A percentile compares a stretch with the other conserved stretches of the same genome.
phyloP scores from a whole-genome alignment of 2,797 vertebrate species.

The Arctocebus calabarensis region DNA sequence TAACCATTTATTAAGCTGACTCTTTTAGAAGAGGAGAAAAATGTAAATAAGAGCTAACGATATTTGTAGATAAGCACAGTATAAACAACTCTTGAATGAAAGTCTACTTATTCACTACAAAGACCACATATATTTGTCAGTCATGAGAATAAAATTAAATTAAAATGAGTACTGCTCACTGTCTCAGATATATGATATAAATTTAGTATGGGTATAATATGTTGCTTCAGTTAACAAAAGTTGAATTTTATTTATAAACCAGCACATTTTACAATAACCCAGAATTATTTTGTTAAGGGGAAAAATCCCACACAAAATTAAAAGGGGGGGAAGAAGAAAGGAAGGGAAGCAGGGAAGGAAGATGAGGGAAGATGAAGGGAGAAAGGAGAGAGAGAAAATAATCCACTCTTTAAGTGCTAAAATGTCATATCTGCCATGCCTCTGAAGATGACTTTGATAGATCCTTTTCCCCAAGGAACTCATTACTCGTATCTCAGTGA shows the following conservation, averaged over 20 bases:
- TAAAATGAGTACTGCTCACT: constrained; percentile 38
- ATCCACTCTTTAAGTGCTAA: constrained; percentile 70
- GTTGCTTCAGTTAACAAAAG: constrained; percentile 43
- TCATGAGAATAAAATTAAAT: constrained; percentile 17
- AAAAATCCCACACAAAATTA: background rate
- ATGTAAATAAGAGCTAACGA: background rate
- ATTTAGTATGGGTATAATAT: background rate
- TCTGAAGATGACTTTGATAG: constrained; percentile 84
- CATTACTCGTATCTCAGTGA: constrained; percentile 83
- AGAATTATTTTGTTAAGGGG: constrained; percentile 66
- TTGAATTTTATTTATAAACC: constrained; percentile 59
- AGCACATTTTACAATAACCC: constrained; percentile 52
- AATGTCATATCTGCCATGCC: constrained; percentile 73
- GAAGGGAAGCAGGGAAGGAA: background rate
- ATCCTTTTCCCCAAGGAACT: constrained; percentile 82
- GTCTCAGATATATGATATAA: background rate
- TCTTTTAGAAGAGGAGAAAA: background rate
- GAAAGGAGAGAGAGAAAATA: background rate
- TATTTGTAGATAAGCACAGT: constrained; percentile 32
- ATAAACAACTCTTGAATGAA: background rate
- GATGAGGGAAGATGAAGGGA: background rate
- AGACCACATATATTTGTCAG: constrained; percentile 38
- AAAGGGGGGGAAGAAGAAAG: background rate
- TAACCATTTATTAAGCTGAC: constrained; percentile 14
- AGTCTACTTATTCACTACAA: constrained; percentile 51